Percentiles rank a stretch among this genome's conserved stretches.
phyloP scores from a whole-genome alignment of 2,797 vertebrate genomes.

The Ataeniobius toweri region DNA sequence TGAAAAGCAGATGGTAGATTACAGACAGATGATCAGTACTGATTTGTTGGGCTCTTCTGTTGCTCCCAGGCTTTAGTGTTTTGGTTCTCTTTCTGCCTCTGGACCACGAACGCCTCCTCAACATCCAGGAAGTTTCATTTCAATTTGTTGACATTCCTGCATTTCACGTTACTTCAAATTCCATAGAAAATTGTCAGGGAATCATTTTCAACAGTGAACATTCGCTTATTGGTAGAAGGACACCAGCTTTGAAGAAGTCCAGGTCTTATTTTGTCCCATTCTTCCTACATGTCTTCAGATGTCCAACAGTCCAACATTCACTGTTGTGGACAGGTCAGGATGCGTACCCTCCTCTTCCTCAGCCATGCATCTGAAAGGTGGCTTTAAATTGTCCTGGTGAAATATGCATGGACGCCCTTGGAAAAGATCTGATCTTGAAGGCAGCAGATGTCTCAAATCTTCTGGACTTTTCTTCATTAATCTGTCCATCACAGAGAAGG shows the following conservation, averaged over 20 bases:
- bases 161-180: neutral
- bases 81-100: neutral
- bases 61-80: neutral
- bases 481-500: too few species aligned
- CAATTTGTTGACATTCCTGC: neutral
- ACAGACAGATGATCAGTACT: neutral
- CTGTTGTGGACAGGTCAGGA: neutral
- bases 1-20: too few species aligned
- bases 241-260: too few species aligned
- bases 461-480: too few species aligned
- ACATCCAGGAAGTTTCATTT: neutral
- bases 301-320: too few species aligned
- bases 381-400: neutral
- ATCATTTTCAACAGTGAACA: too few species aligned
- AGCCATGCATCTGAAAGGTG: too few species aligned
- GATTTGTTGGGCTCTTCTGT: neutral
- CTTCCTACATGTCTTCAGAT: too few species aligned
- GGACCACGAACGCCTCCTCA: neutral
- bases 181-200: too few species aligned
- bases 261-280: too few species aligned
- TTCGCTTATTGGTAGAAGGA: too few species aligned
- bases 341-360: neutral
- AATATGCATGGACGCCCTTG: neutral
- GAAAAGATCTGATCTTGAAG: neutral
- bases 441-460: neutral